Conservation (phyloP, 2,797 vertebrate species). For the Lepilemur ruficaudatus region DNA sequence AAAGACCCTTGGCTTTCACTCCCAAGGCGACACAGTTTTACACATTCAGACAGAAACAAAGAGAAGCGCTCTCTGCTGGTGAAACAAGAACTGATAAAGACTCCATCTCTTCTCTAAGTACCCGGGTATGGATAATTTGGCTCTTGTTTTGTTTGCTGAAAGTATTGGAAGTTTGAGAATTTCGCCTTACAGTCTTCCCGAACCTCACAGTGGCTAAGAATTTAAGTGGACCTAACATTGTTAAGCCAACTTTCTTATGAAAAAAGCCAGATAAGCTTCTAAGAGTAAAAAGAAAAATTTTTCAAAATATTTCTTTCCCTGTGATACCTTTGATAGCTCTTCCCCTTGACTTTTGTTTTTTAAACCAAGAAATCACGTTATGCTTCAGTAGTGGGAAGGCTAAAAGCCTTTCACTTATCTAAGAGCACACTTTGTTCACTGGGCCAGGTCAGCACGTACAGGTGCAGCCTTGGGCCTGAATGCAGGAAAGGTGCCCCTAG, state of each 20-base stretch:
- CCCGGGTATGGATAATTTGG: background rate
- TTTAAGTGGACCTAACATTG: background rate
- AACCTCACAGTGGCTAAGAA: background rate
- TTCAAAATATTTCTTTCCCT: background rate
- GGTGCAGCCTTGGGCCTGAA: background rate
- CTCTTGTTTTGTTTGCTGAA: background rate
- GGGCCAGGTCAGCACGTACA: background rate
- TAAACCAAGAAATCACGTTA: background rate
- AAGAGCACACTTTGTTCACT: background rate
- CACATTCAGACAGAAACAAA: background rate
- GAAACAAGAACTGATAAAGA: background rate
- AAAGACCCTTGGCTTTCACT: conserved; percentile 23
- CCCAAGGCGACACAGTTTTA: background rate
- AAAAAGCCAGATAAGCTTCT: conserved; percentile 6
- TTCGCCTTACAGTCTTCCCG: background rate
- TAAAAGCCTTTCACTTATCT: background rate
- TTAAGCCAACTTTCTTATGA: conserved; percentile 10
- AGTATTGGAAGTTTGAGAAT: conserved; percentile 24
- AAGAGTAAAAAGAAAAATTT: background rate
- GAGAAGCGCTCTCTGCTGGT: conserved; percentile 46
- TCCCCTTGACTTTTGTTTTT: background rate
- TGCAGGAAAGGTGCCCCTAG: background rate
- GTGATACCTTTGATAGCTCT: background rate
- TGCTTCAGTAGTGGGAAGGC: background rate
- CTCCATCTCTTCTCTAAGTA: background rate